These are phyloP conservation scores for Rhagophthalmus giganteus DNA, from an alignment of 2,888 invertebrate species.

Conservation along the genomic window DNA sequence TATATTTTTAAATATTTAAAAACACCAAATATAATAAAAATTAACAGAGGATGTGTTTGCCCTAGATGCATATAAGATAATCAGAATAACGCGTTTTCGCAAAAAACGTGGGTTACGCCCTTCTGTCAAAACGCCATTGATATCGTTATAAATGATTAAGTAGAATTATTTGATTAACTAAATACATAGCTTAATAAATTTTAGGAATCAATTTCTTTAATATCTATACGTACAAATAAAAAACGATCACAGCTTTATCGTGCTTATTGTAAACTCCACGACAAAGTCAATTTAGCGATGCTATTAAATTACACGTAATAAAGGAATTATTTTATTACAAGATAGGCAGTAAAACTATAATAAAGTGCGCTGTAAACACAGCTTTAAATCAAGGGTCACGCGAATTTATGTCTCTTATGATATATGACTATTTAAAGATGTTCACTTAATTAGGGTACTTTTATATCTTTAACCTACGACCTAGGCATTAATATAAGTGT, in stretches of 20 bases:
- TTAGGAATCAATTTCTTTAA: too few relatives aligned
- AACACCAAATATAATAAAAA: too few relatives aligned
- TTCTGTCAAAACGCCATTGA: slow-evolving; percentile 2
- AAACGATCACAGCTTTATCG: slow-evolving; percentile 15
- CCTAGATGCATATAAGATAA: too few relatives aligned
- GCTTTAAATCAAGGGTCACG: slow-evolving; percentile 44
- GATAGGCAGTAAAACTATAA: slow-evolving; percentile 49
- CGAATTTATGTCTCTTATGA: slow-evolving; percentile 39
- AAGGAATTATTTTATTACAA: slow-evolving; percentile 49
- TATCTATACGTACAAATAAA: too few relatives aligned
- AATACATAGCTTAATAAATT: too few relatives aligned
- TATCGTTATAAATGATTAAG: slow-evolving; percentile 22
- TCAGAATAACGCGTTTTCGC: background rate
- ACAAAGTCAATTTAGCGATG: slow-evolving; percentile 40
- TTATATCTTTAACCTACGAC: slow-evolving; percentile 18
- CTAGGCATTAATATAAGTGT: slow-evolving; percentile 6
- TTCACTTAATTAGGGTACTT: slow-evolving; percentile 25
- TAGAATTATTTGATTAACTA: too few relatives aligned
- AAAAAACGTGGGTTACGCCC: background rate
- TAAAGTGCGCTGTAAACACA: slow-evolving; percentile 47
- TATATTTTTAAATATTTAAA: too few relatives aligned
- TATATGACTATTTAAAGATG: slow-evolving; percentile 31
- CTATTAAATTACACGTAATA: slow-evolving; percentile 47
- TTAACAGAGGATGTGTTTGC: too few relatives aligned
- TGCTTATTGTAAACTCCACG: slow-evolving; percentile 29